Percentiles rank a stretch among this genome's conserved stretches.
Conservation (phyloP, 2,888 invertebrate species). For the Herminia tarsipennalis region DNA sequence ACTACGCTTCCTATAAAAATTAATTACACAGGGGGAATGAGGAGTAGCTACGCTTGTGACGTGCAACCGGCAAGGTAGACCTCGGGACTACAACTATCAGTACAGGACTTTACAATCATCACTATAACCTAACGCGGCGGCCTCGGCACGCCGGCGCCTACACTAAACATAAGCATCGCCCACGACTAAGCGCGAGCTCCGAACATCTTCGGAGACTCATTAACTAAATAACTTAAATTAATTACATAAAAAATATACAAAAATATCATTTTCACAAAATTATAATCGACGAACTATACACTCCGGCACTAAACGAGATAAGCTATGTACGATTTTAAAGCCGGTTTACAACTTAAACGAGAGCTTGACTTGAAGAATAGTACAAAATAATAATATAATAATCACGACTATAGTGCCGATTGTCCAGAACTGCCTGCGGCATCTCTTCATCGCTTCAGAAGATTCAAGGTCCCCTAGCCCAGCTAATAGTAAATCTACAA, state of each 20-base stretch:
- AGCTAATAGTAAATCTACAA: constrained; percentile 84
- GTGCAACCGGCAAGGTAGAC: constrained; percentile 83
- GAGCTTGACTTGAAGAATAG: constrained; percentile 81
- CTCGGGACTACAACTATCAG: constrained; percentile 82
- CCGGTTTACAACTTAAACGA: constrained; percentile 83
- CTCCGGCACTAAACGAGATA: constrained; percentile 81
- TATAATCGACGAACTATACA: constrained; percentile 83
- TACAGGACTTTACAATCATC: constrained; percentile 84
- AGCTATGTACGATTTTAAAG: constrained; percentile 81
- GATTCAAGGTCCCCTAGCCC: constrained; percentile 86
- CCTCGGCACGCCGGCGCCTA: constrained; percentile 42
- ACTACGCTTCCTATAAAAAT: constrained; percentile 84
- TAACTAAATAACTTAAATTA: constrained; percentile 82
- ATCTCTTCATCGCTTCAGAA: constrained; percentile 73
- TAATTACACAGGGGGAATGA: constrained; percentile 84
- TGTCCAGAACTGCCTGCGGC: constrained; percentile 84
- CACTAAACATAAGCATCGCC: constrained; percentile 71
- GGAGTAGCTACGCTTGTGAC: constrained; percentile 82
- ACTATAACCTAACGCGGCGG: constrained; percentile 72
- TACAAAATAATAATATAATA: constrained; percentile 76
- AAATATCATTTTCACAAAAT: constrained; percentile 85
- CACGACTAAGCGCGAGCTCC: constrained; percentile 65
- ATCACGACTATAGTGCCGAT: constrained; percentile 85
- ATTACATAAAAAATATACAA: constrained; percentile 84
- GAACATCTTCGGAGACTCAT: constrained; percentile 58